Evolutionary conservation across 2,113 vertebrate genomes (phyloP).

Genomic region (Vombatus ursinus): DNA sequence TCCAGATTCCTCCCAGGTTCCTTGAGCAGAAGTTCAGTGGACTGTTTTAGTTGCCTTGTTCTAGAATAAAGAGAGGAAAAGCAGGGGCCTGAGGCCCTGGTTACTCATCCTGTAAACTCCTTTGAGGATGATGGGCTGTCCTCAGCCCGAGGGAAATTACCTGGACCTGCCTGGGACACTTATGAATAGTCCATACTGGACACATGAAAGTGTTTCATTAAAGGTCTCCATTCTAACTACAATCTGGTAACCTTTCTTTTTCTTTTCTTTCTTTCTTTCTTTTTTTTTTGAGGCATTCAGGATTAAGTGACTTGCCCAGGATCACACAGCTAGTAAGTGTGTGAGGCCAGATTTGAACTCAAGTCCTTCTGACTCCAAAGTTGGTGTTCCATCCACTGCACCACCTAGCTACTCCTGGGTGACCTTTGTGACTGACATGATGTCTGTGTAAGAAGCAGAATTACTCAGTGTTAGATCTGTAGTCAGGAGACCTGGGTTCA

Average conservation of each 20-base stretch:
- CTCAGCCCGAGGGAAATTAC: neutral
- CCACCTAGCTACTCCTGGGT: neutral
- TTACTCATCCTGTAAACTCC: neutral
- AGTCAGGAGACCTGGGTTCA: neutral
- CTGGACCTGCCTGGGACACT: neutral
- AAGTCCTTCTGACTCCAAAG: neutral
- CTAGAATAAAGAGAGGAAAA: neutral
- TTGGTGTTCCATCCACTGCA: neutral
- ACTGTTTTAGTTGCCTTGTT: neutral
- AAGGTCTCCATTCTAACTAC: neutral
- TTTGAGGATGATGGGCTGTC: neutral
- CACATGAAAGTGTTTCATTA: neutral
- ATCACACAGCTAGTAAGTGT: neutral
- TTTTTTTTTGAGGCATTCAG: neutral
- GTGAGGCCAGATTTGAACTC: neutral
- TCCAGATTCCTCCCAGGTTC: neutral
- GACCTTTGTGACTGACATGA: neutral
- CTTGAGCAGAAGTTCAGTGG: neutral
- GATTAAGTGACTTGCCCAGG: neutral
- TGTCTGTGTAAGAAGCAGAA: neutral
- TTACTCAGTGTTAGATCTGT: neutral
- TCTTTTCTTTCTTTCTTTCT: neutral
- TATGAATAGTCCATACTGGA: neutral
- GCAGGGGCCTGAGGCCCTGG: neutral
- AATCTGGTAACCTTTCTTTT: neutral